phyloP scores from a whole-genome alignment of 2,888 invertebrate species.

The Cordilura impudica region DNA sequence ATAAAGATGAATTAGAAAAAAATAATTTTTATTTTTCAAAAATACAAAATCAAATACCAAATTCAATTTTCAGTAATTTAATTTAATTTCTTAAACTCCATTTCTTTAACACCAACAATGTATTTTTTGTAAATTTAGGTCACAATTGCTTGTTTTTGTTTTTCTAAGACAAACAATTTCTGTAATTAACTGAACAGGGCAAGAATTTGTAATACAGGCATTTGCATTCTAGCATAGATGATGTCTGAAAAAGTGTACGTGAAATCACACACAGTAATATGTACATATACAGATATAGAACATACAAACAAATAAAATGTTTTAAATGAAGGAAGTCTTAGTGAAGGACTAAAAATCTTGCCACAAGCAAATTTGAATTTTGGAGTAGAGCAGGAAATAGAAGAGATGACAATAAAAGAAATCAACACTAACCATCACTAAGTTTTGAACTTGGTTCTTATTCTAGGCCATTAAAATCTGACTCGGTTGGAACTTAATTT shows the following conservation, averaged over 20 bases:
- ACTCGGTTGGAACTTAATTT: too few species aligned
- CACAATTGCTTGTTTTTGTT: neutral
- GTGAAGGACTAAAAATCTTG: neutral
- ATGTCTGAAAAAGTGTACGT: neutral
- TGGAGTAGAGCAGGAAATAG: neutral
- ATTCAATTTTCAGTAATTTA: too few species aligned
- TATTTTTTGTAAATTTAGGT: neutral
- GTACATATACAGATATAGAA: neutral
- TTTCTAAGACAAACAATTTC: constrained; percentile 31
- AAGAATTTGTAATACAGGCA: constrained; percentile 36
- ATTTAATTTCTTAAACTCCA: neutral
- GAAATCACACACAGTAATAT: neutral
- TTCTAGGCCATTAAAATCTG: too few species aligned
- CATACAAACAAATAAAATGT: constrained; percentile 3
- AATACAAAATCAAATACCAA: too few species aligned
- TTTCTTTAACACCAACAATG: neutral
- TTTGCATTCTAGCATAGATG: constrained; percentile 31
- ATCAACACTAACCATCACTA: too few species aligned
- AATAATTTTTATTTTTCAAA: too few species aligned
- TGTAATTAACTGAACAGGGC: constrained; percentile 53
- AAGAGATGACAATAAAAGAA: too few species aligned
- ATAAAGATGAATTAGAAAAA: too few species aligned
- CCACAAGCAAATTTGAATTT: neutral
- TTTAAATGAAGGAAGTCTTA: constrained; percentile 14
- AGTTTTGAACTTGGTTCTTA: too few species aligned